phyloP scores from a whole-genome alignment of 2,113 vertebrate genomes.

The Hydropotes inermis region DNA sequence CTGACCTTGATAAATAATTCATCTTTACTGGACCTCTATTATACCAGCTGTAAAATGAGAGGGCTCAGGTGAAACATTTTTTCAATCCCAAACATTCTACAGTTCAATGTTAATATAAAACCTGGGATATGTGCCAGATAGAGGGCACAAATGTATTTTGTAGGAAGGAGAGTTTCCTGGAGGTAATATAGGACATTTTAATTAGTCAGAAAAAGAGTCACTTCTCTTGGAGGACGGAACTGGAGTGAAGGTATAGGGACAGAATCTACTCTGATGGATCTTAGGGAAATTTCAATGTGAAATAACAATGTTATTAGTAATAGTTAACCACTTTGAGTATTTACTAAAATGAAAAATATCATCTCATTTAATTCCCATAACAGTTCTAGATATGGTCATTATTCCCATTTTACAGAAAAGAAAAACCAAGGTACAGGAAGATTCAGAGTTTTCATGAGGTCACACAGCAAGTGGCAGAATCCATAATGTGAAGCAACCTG shows the following conservation, averaged over 20 bases:
- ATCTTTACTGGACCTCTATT: background rate
- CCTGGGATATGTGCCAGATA: background rate
- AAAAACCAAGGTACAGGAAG: background rate
- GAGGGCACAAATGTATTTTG: background rate
- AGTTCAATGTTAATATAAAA: background rate
- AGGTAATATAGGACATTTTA: background rate
- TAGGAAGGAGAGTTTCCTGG: background rate
- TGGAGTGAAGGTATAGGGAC: background rate
- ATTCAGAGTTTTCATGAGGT: background rate
- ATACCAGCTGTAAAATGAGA: background rate
- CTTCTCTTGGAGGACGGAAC: background rate
- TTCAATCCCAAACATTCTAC: background rate
- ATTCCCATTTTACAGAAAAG: background rate
- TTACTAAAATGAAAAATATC: background rate
- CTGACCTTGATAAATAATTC: background rate
- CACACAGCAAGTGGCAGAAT: background rate
- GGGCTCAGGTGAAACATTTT: background rate
- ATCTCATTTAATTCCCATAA: background rate
- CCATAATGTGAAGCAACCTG: background rate
- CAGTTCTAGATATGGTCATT: background rate
- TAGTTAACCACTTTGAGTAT: background rate
- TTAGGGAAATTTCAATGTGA: background rate
- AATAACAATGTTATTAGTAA: background rate
- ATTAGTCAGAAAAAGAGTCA: background rate
- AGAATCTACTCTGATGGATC: background rate